A percentile compares a stretch with the other conserved stretches of the same genome.
These are phyloP conservation scores for Leptinotarsa juncta DNA, from an alignment of 2,888 invertebrate species.

Conservation along the genomic window DNA sequence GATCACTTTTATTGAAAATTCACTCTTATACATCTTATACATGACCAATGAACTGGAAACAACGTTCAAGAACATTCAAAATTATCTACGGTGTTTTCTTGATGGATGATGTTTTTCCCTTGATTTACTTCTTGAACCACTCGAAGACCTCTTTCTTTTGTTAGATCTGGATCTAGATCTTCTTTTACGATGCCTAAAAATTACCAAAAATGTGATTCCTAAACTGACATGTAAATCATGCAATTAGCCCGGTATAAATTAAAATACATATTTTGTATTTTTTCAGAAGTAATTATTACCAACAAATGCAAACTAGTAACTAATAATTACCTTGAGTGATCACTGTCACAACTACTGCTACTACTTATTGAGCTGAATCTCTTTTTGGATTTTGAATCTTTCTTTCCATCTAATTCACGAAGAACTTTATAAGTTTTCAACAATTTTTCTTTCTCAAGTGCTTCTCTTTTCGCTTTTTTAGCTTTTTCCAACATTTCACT, in stretches of 20 bases:
- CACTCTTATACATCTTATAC: not conserved
- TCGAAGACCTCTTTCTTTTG: constrained; percentile 30
- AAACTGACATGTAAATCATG: not conserved
- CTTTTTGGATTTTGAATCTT: constrained; percentile 47
- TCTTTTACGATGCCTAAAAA: constrained; percentile 31
- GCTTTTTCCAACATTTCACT: constrained; percentile 65
- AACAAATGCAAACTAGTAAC: too few relatives aligned
- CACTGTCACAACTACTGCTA: constrained; percentile 54
- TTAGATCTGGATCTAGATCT: constrained; percentile 45
- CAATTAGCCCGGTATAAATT: not conserved
- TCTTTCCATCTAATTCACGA: constrained; percentile 61
- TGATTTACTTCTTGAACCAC: constrained; percentile 35
- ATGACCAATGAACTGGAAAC: not conserved
- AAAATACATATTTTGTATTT: too few relatives aligned
- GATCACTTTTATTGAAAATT: constrained; percentile 7
- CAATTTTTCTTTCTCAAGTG: constrained; percentile 64
- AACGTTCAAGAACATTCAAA: not conserved
- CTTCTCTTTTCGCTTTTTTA: constrained; percentile 63
- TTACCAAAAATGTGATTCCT: not conserved
- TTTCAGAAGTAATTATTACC: too few relatives aligned
- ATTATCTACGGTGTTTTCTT: constrained; percentile 34
- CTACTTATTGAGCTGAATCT: constrained; percentile 53
- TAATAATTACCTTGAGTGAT: constrained; percentile 41
- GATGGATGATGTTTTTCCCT: constrained; percentile 29
- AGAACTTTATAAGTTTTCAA: constrained; percentile 64